Conservation (phyloP, 2,797 vertebrate genomes). For the Acrossocheilus wenchowensis region DNA sequence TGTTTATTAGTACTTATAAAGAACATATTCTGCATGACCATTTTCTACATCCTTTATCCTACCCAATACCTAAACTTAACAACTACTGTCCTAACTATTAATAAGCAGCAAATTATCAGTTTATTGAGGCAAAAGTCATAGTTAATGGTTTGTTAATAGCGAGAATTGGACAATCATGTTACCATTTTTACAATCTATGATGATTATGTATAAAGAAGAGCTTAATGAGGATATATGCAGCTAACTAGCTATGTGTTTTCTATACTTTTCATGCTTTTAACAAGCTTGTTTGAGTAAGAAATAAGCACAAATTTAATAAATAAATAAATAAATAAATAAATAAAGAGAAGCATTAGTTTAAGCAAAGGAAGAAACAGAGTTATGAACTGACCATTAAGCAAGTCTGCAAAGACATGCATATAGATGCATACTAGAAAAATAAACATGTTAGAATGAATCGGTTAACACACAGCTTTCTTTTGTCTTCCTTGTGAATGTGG, state of each 20-base stretch:
- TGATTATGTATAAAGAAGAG: not conserved
- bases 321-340: conserved; percentile 26
- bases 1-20: too few species aligned
- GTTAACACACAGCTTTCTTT: not conserved
- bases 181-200: not conserved
- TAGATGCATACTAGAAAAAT: not conserved
- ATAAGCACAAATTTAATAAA: conserved; percentile 48
- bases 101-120: too few species aligned
- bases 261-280: not conserved
- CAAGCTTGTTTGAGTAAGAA: conserved; percentile 43
- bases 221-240: not conserved
- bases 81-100: too few species aligned
- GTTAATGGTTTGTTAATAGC: too few species aligned
- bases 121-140: too few species aligned
- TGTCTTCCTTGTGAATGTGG: not conserved
- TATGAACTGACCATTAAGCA: conserved; percentile 17
- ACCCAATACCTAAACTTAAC: too few species aligned
- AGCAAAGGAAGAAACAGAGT: conserved; percentile 1
- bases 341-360: conserved; percentile 13
- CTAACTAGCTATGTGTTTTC: not conserved
- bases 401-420: not conserved
- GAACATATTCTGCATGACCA: too few species aligned
- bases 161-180: too few species aligned
- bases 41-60: too few species aligned
- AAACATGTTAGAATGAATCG: not conserved